Evolutionary conservation across 2,797 vertebrate species (phyloP).

Genomic region (Phataginus tricuspis): DNA sequence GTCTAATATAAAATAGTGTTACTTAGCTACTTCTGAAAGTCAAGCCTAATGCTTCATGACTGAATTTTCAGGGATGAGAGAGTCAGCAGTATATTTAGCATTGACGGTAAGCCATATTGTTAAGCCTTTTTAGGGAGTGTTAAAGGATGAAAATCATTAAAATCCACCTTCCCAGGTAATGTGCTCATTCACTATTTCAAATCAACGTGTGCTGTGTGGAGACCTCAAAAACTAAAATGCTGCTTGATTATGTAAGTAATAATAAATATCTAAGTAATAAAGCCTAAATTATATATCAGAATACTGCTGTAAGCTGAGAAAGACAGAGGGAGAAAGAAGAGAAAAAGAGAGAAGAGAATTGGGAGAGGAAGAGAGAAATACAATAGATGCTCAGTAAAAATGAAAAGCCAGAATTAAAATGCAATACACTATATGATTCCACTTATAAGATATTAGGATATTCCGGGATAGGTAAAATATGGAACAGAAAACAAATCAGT

Average conservation of each 20-base stretch:
- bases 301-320: background rate
- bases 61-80: background rate
- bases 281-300: background rate
- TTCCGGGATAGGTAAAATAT: background rate
- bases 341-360: no score
- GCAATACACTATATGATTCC: background rate
- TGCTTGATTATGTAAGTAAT: background rate
- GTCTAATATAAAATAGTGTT: constrained; percentile 27
- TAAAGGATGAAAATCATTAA: background rate
- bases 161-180: background rate
- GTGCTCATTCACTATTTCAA: background rate
- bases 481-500: background rate
- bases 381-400: background rate
- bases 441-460: background rate
- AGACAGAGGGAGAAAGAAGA: no score
- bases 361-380: no score
- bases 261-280: background rate
- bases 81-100: background rate
- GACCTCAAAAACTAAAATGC: background rate
- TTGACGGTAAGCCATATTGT: background rate
- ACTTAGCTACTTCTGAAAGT: constrained; percentile 2
- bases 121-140: background rate
- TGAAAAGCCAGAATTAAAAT: background rate
- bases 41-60: background rate
- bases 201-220: background rate